phyloP scores from a whole-genome alignment of 2,797 vertebrate species.

The Epinephelus awoara region DNA sequence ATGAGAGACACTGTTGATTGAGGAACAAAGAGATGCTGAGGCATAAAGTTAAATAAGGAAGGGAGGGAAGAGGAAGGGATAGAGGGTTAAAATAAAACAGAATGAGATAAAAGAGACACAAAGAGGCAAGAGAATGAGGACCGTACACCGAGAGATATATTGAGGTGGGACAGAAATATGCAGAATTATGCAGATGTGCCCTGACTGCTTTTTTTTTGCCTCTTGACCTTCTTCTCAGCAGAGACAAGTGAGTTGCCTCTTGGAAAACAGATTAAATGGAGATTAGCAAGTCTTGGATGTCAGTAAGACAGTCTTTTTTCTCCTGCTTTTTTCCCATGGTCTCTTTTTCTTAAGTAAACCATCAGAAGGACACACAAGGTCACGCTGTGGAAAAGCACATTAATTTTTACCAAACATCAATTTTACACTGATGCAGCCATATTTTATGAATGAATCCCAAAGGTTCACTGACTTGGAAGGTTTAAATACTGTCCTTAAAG shows the following conservation, averaged over 20 bases:
- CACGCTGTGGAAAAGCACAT: neutral
- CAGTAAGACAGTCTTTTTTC: neutral
- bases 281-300: conserved; percentile 35
- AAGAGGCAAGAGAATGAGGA: neutral
- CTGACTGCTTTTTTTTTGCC: conserved; percentile 12
- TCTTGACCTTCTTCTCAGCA: conserved; percentile 37
- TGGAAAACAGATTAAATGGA: conserved; percentile 48
- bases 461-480: neutral
- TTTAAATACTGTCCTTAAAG: neutral
- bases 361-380: neutral
- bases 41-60: neutral
- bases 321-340: neutral
- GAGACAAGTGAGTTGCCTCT: conserved; percentile 19
- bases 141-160: neutral
- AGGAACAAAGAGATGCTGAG: conserved; percentile 27
- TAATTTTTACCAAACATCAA: neutral
- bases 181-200: conserved; percentile 28
- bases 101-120: neutral
- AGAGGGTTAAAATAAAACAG: neutral
- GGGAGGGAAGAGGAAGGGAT: neutral
- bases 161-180: conserved; percentile 15
- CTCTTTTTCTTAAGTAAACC: conserved; percentile 12
- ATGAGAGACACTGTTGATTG: neutral
- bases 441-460: neutral
- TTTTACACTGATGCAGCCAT: neutral